Base-by-base conservation (phyloP, 2,888 invertebrate genomes). In the Actias luna region DNA sequence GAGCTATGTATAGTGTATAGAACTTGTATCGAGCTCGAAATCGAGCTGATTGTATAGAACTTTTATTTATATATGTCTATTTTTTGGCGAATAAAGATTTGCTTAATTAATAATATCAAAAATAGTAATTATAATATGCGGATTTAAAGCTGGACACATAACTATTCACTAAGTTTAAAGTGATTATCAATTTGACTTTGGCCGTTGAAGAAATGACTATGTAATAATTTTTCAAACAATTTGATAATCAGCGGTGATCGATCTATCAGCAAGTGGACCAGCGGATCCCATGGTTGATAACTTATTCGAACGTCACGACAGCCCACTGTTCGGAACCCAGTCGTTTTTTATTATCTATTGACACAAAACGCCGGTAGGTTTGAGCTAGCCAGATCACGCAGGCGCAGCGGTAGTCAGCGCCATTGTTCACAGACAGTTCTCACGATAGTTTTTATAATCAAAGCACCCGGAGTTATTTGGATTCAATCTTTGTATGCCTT, bases 381-480 rank as follows among this genome's bases (percentile, higher is more conserved):
- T 74, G 75, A 74, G 77, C 74, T 75, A 76, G 74, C 66, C 75
- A 69, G 72, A 77, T 76, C 80, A 77, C 79, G 80, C 73, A 71
- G 74, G 39, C 72, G 66, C 68, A 69, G 73, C 79, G 78, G 79
- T 75, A 78, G 79, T 75, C 76, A 50, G 68, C 46, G 50, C 75
- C 69, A 85, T 87, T 87, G 87, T 87, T 73, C 79, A 69, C 72
- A 71, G 75, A 76, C 72, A 71, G 79, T 88, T 88, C 87, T 87
- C 87, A 87, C 87, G 87, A 80, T 80, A 71, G 77, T 86, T 87
- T 88, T 88, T 87, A 66, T 84, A 79, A 76, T 73, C 75, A 74
- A 77, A 70, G 80, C 84, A 84, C 82, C 84, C 84, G 78, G 72
- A 82, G 80, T 72, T 83, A 82, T 85, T 84, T 80, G 81, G 72